Percentiles rank a stretch among this genome's conserved stretches.
Conservation (phyloP, 2,888 invertebrate species). For the Aspidapion aeneum region DNA sequence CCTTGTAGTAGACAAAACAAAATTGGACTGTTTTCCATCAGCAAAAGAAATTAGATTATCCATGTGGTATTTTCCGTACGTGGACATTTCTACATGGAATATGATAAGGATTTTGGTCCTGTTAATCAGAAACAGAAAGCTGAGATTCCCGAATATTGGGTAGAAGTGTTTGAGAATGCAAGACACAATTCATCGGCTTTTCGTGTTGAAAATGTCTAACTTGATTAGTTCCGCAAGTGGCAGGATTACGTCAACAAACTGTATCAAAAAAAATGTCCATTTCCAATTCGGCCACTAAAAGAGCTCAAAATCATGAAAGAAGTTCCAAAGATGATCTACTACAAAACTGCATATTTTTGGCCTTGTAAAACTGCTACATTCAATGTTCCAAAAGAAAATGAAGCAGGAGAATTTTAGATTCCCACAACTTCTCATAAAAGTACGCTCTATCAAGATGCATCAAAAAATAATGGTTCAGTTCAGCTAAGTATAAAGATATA, state of each 20-base stretch:
- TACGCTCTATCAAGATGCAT: too few relatives aligned
- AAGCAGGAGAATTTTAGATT: too few relatives aligned
- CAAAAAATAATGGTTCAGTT: too few relatives aligned
- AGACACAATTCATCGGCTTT: slow-evolving; percentile 2
- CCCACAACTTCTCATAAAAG: too few relatives aligned
- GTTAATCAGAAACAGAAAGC: slow-evolving; percentile 8
- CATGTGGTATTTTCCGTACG: slow-evolving; percentile 7
- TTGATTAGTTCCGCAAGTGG: slow-evolving; percentile 3
- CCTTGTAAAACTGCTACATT: too few relatives aligned
- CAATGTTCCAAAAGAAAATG: too few relatives aligned
- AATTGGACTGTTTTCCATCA: too few relatives aligned
- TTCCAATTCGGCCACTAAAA: slow-evolving; percentile 6
- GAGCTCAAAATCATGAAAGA: slow-evolving; percentile 3
- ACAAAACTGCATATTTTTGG: too few relatives aligned
- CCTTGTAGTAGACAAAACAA: slow-evolving; percentile 5
- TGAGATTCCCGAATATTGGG: slow-evolving; percentile 8
- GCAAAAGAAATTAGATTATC: too few relatives aligned
- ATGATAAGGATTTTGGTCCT: slow-evolving; percentile 9
- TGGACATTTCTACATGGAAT: slow-evolving; percentile 11
- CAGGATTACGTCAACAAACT: neutral
- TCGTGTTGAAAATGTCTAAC: neutral
- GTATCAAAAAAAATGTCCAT: slow-evolving; percentile 7
- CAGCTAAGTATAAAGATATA: too few relatives aligned
- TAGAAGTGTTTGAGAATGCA: slow-evolving; percentile 5
- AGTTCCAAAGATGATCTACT: slow-evolving; percentile 2